phyloP scores from a whole-genome alignment of 2,113 vertebrate genomes.

The Aptenodytes forsteri region DNA sequence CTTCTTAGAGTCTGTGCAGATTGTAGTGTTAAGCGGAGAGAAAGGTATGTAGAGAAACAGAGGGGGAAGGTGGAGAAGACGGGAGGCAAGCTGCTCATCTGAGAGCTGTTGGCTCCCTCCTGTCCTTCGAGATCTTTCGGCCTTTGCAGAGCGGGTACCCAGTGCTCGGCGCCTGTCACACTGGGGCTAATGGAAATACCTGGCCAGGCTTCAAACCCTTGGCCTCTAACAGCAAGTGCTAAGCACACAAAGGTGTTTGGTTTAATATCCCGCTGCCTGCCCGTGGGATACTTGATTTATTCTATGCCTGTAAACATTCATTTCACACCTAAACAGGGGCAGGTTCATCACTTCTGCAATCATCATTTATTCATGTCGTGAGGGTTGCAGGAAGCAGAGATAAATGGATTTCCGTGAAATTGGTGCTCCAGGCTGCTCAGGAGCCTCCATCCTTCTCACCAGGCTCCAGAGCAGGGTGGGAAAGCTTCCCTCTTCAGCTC shows the following conservation, averaged over 20 bases:
- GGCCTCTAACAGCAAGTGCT: slow-evolving; percentile 5
- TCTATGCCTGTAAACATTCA: slow-evolving; percentile 70
- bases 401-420: slow-evolving; percentile 63
- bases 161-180: not conserved
- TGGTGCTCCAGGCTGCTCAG: slow-evolving; percentile 48
- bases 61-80: not conserved
- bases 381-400: slow-evolving; percentile 63
- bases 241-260: slow-evolving; percentile 38
- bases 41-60: not conserved
- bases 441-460: slow-evolving; percentile 39
- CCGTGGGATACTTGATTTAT: slow-evolving; percentile 65
- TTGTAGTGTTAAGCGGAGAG: not conserved
- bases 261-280: slow-evolving; percentile 62
- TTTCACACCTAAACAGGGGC: slow-evolving; percentile 73
- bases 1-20: slow-evolving; percentile 37
- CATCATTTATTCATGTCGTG: slow-evolving; percentile 69
- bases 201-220: slow-evolving; percentile 15
- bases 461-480: not conserved
- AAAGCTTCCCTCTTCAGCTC: not conserved
- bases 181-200: not conserved
- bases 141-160: not conserved
- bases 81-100: not conserved
- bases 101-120: not conserved
- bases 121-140: not conserved
- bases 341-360: slow-evolving; percentile 70